phyloP scores from a whole-genome alignment of 2,888 invertebrate species.

The Actias luna region DNA sequence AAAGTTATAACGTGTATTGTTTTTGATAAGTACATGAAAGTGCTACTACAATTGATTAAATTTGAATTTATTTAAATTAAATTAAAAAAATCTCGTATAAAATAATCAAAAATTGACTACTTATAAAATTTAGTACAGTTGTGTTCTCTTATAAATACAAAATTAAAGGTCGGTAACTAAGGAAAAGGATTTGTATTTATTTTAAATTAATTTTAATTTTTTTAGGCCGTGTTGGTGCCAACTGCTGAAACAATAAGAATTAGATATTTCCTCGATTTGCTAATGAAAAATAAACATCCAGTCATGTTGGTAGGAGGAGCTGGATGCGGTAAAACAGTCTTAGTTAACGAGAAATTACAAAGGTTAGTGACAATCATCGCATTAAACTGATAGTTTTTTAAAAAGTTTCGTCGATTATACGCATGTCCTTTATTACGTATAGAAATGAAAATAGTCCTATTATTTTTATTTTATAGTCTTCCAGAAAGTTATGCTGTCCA shows the following conservation, averaged over 20 bases:
- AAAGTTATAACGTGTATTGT: neutral
- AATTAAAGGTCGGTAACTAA: no score
- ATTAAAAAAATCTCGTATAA: neutral
- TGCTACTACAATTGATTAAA: neutral
- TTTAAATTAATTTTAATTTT: neutral
- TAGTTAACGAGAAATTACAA: conserved; percentile 86
- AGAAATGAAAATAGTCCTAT: neutral
- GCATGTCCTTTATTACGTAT: neutral
- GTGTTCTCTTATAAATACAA: no score
- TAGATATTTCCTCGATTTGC: conserved; percentile 92
- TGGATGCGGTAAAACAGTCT: conserved; percentile 96
- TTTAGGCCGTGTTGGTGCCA: conserved; percentile 93
- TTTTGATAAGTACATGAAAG: neutral
- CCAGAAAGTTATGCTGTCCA: conserved; percentile 93
- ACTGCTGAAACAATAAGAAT: conserved; percentile 96
- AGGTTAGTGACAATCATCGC: conserved; percentile 45
- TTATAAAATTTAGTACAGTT: neutral
- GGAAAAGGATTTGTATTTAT: neutral
- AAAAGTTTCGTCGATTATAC: neutral
- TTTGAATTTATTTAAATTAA: neutral
- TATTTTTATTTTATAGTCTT: conserved; percentile 66
- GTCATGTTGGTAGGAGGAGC: conserved; percentile 97
- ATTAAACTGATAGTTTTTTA: neutral
- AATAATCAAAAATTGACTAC: neutral
- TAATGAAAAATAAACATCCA: conserved; percentile 94